A percentile compares a stretch with the other conserved stretches of the same genome.
Evolutionary conservation across 2,797 vertebrate genomes (phyloP).

Genomic region (Choloepus didactylus): DNA sequence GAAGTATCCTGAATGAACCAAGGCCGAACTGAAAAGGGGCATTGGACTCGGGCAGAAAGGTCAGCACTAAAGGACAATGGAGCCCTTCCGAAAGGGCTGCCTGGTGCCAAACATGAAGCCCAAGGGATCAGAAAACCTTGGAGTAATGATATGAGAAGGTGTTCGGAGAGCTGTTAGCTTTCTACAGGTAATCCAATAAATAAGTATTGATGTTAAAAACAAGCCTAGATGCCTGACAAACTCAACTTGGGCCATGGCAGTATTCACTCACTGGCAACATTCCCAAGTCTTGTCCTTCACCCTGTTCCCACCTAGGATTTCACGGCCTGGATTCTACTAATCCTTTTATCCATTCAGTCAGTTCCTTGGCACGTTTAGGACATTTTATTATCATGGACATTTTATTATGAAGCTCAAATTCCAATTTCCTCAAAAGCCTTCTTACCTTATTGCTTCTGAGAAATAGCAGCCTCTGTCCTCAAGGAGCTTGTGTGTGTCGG

Average conservation of each 20-base stretch:
- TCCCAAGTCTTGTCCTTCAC: not conserved
- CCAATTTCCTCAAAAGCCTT: conserved; percentile 56
- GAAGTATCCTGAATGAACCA: not conserved
- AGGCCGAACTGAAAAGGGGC: not conserved
- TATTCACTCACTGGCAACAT: not conserved
- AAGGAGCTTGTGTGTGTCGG: not conserved
- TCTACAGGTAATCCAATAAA: not conserved
- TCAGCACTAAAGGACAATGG: not conserved
- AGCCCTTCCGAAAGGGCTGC: not conserved
- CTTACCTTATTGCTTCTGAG: conserved; percentile 35
- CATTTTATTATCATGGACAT: conserved; percentile 13
- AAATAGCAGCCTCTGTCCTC: not conserved
- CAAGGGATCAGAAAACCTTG: not conserved
- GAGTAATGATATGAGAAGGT: not conserved
- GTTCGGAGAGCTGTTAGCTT: not conserved
- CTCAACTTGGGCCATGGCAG: not conserved
- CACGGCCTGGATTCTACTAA: not conserved
- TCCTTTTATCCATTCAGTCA: not conserved
- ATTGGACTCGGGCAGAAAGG: not conserved
- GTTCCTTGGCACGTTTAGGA: not conserved
- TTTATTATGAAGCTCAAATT: conserved; percentile 19
- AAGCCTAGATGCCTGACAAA: not conserved
- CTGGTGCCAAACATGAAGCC: not conserved
- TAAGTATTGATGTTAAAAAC: not conserved
- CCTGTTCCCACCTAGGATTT: conserved; percentile 21